Evolutionary conservation across 1,140 invertebrate species (phyloP), one percentile per base, ranked within the genome.

Genomic region (Bacillus rossius): DNA sequence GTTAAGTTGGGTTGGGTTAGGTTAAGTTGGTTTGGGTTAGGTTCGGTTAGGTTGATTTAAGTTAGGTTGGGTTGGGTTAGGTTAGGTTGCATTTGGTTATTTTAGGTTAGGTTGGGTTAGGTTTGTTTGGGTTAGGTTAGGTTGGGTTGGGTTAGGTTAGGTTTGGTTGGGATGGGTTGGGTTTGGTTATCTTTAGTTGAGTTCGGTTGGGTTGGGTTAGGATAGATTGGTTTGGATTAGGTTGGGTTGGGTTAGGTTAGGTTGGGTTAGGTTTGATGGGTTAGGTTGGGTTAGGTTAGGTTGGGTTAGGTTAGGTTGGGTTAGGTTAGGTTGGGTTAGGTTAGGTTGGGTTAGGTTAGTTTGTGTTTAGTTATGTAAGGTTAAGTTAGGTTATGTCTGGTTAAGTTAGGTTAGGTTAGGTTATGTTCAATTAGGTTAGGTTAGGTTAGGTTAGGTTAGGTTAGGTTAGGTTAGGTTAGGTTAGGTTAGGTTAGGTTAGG

Each of bases 1-100:
- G 49, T 45, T 51, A 29, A 23, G 49, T 51, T 51, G n/a, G 49
- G 49, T 51, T 51, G 26, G n/a, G 49, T 51, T 51, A n/a, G 49
- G 49, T 20, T 20, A 26, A 5, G 49, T 20, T 51, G 8, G 49
- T 8, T 20, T 51, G 7, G 49, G 49, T 20, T 51, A 23, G 49
- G 49, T 20, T 51, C 4, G 4, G 49, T 51, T 51, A 29, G 49
- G 49, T 51, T 23, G n/a, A 23, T 19, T 51, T 51, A 17, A 10
- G 49, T 51, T 23, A 29, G 49, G 49, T 51, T 23, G 26, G 49
- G 49, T 51, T 51, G n/a, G n/a, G 26, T 51, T 23, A 29, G 49
- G 19, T 51, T 51, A n/a, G 49, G 49, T 51, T 51, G n/a, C 8
- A 23, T 51, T 51, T 7, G 49, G 49, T 51, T 51, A 29, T 8